These are phyloP conservation scores for Cosmopolites sordidus DNA, from an alignment of 2,888 invertebrate genomes.

Conservation along the genomic window DNA sequence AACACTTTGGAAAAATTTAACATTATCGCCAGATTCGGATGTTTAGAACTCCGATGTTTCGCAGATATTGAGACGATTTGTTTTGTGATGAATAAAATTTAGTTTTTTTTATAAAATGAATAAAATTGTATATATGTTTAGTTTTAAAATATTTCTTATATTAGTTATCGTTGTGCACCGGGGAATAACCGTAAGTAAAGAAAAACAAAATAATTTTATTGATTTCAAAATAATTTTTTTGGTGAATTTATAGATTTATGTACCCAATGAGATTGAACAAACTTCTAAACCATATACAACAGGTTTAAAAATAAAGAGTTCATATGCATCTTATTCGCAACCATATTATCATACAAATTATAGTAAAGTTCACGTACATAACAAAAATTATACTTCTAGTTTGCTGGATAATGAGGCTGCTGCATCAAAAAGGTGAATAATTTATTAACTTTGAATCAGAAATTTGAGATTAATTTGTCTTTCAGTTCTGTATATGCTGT, in stretches of 20 bases:
- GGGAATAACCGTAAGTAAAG: slow-evolving; percentile 2
- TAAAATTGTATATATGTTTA: background rate
- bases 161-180: background rate
- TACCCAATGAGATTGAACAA: slow-evolving; percentile 25
- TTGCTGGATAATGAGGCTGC: slow-evolving; percentile 6
- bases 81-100: slow-evolving; percentile 2
- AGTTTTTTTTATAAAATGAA: background rate
- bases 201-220: no score
- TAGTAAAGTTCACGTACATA: slow-evolving; percentile 38
- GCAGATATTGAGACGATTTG: no score
- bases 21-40: no score
- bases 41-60: no score
- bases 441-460: no score
- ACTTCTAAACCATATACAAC: slow-evolving; percentile 33
- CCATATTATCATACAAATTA: slow-evolving; percentile 40
- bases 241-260: slow-evolving; percentile 26
- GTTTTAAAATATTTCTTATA: background rate
- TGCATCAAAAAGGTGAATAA: background rate
- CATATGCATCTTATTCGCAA: slow-evolving; percentile 25
- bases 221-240: no score
- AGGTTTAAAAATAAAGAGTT: slow-evolving; percentile 38
- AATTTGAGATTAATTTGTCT: background rate
- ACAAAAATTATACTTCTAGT: slow-evolving; percentile 27
- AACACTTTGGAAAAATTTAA: slow-evolving; percentile 1
- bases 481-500: background rate